A percentile compares a stretch with the other conserved stretches of the same genome.
Conservation (phyloP, 2,797 vertebrate genomes). For the Pantherophis vulpinus region DNA sequence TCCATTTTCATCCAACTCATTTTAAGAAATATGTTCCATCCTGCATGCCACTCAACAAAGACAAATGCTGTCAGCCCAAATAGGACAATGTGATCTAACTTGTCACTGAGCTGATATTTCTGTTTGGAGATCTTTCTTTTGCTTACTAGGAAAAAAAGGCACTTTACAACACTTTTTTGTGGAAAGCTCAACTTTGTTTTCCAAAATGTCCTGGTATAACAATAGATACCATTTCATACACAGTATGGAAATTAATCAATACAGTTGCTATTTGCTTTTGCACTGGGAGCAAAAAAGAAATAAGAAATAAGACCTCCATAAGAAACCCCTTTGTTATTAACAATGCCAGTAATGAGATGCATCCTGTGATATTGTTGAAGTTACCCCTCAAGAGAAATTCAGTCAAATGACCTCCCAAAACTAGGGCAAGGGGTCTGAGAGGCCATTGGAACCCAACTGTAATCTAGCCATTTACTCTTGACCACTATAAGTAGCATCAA, state of each 20-base stretch:
- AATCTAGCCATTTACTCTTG: background rate
- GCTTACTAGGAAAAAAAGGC: background rate
- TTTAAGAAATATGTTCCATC: background rate
- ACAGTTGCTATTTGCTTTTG: background rate
- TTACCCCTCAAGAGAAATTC: background rate
- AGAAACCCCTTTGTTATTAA: background rate
- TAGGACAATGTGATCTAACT: background rate
- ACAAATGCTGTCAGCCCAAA: background rate
- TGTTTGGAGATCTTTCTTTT: background rate
- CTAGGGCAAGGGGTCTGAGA: background rate
- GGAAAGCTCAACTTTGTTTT: background rate
- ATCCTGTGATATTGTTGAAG: background rate
- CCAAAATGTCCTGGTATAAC: background rate
- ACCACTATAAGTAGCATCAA: background rate
- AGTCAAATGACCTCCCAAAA: background rate
- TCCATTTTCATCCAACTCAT: background rate
- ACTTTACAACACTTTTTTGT: background rate
- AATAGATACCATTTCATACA: background rate
- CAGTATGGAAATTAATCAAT: background rate
- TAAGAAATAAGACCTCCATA: background rate
- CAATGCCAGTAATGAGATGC: background rate
- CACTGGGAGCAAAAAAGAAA: background rate
- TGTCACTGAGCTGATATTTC: background rate
- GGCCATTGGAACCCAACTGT: background rate
- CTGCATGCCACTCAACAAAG: background rate